phyloP scores from a whole-genome alignment of 2,113 vertebrate species.

The Anoura caudifer region DNA sequence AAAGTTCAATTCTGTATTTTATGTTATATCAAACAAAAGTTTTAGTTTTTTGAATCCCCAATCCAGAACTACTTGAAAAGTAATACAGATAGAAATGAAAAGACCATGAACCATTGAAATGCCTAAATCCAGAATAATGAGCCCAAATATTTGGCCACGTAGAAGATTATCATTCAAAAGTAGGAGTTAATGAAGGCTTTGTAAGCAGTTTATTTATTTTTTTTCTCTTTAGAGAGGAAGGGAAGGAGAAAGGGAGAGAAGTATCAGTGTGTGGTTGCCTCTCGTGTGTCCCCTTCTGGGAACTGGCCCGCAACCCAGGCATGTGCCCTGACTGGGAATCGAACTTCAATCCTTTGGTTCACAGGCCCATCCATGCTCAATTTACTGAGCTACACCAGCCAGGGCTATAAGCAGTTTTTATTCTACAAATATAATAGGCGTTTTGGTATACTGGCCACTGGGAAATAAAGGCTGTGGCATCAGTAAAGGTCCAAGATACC shows the following conservation, averaged over 20 bases:
- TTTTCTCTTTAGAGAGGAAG: too few species aligned
- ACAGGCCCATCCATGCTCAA: too few species aligned
- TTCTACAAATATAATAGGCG: constrained; percentile 83
- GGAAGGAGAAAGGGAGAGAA: too few species aligned
- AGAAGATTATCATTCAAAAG: constrained; percentile 47
- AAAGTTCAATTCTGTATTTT: constrained; percentile 86
- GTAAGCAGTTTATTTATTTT: constrained; percentile 74
- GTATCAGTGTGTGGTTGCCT: too few species aligned
- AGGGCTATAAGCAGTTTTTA: constrained; percentile 71
- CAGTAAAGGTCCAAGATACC: constrained; percentile 74
- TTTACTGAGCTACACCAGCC: too few species aligned
- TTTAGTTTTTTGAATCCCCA: constrained; percentile 84
- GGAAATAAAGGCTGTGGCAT: constrained; percentile 82
- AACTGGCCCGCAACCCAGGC: too few species aligned
- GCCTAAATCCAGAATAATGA: constrained; percentile 77
- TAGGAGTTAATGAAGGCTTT: constrained; percentile 70
- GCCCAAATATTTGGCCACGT: constrained; percentile 79
- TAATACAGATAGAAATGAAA: constrained; percentile 79
- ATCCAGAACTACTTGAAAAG: constrained; percentile 84
- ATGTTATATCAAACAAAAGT: constrained; percentile 87
- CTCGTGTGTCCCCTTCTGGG: too few species aligned
- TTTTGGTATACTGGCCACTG: constrained; percentile 79
- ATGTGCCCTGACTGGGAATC: too few species aligned
- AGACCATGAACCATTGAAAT: constrained; percentile 76
- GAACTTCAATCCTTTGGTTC: too few species aligned